A percentile compares a stretch with the other conserved stretches of the same genome.
phyloP scores from a whole-genome alignment of 2,797 vertebrate genomes.

The Poeciliopsis paucimaculata region DNA sequence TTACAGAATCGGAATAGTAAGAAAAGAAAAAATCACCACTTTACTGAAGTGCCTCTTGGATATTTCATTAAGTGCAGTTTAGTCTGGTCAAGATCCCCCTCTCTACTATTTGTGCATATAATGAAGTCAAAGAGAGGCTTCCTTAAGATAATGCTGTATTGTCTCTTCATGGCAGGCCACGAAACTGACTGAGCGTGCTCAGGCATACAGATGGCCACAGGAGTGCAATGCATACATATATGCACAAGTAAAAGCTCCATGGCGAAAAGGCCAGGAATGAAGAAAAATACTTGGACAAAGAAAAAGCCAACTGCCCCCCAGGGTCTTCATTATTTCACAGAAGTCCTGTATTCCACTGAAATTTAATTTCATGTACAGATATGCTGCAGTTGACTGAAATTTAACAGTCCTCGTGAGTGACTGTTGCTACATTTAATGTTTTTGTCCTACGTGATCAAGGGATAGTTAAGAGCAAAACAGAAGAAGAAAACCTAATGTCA shows the following conservation, averaged over 20 bases:
- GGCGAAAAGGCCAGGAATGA: constrained; percentile 1
- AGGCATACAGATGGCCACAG: constrained; percentile 1
- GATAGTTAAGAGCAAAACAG: background rate
- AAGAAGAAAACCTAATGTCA: background rate
- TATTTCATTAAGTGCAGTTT: constrained; percentile 69
- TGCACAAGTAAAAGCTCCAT: background rate
- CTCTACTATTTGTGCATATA: constrained; percentile 60
- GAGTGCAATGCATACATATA: constrained; percentile 21
- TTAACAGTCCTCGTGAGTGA: constrained; percentile 33
- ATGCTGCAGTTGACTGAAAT: constrained; percentile 21
- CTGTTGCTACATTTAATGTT: constrained; percentile 9
- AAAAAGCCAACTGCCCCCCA: constrained; percentile 52
- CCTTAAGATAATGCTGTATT: constrained; percentile 43
- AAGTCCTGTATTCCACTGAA: constrained; percentile 66
- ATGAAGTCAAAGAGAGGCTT: constrained; percentile 30
- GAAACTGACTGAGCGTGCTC: constrained; percentile 28
- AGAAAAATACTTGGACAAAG: constrained; percentile 35
- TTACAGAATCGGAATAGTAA: constrained; percentile 12
- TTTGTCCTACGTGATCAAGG: background rate
- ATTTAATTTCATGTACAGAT: constrained; percentile 37
- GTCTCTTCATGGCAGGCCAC: constrained; percentile 46
- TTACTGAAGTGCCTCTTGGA: constrained; percentile 56
- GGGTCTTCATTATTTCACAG: constrained; percentile 73
- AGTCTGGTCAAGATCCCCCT: constrained; percentile 60
- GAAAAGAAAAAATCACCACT: constrained; percentile 26